Evolutionary conservation across 2,797 vertebrate genomes (phyloP), one percentile per base, ranked within the genome.

Genomic region (Semaprochilodus insignis): DNA sequence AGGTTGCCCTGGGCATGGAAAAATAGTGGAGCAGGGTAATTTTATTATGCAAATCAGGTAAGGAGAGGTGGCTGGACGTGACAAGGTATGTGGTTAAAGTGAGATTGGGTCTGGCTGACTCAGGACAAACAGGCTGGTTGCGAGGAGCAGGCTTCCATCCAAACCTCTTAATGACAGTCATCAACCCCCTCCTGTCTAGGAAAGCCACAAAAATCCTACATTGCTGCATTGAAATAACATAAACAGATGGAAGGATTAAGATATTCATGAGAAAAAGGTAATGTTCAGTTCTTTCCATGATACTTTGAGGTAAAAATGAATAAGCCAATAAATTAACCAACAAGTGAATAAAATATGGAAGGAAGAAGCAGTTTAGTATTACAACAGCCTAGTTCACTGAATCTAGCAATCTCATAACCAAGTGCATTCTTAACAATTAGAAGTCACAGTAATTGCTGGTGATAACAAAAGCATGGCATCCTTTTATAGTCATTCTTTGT

Each of bases 171-270:
- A 90, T 89, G 88, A 87, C 70, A 80, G 80, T 83, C 90, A 90
- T 86, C 89, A 86, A 91, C 90, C 83, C 88, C 74, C 83, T 87
- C 88, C 88, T 82, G 77, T 87, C 74, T 80, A 78, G 86, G 83
- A 87, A 93, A 92, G 84, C 92, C 93, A 66, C 92, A 92, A 85
- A 91, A 92, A 94, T 94, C 91, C 90, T 83, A 63, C 74, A 92
- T 92, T 92, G 83, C 85, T 88, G 70, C 83, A 89, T 88, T 87
- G 90, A 84, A 91, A 92, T 91, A 88, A 89, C 88, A 93, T 92
- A 91, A 93, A 92, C 94, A 93, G 92, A 94, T 92, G 91, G 90
- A 48, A 81, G 85, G 40, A 87, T 84, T 88, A 88, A 89, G 89
- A 91, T 73, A 54, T 44, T 81, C 75, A 67, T 80, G 44, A 63